Conservation (phyloP, 1,140 invertebrate genomes). For the Trachymyrmex cornetzi region DNA sequence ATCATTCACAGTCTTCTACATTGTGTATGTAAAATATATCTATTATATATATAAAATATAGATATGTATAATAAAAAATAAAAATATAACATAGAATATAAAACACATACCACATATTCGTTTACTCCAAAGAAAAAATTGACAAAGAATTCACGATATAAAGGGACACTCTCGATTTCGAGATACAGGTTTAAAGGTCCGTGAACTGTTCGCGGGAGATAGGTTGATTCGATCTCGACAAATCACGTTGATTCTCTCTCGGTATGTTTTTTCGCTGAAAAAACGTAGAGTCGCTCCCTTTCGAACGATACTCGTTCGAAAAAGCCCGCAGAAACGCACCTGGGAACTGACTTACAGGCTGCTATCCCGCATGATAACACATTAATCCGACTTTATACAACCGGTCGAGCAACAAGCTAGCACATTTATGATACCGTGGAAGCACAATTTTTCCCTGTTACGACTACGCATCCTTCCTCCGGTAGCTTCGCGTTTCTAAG, state of each 20-base stretch:
- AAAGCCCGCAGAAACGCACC: constrained; percentile 39
- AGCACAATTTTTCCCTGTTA: constrained; percentile 65
- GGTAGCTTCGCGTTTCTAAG: background rate
- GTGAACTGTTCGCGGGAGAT: constrained; percentile 3
- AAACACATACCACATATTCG: background rate
- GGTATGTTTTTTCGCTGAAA: constrained; percentile 13
- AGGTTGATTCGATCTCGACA: constrained; percentile 49
- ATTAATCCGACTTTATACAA: constrained; percentile 68
- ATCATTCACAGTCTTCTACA: background rate
- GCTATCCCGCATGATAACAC: constrained; percentile 45
- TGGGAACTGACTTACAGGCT: constrained; percentile 47
- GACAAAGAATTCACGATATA: constrained; percentile 3
- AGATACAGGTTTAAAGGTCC: background rate
- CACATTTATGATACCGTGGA: constrained; percentile 65
- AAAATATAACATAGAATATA: background rate
- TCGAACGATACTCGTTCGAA: constrained; percentile 21
- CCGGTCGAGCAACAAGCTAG: constrained; percentile 68
- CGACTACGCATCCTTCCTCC: constrained; percentile 54
- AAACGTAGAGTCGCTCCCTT: background rate
- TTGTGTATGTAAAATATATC: background rate
- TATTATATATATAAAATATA: background rate
- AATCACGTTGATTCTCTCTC: constrained; percentile 42
- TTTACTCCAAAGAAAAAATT: background rate
- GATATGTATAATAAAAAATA: background rate
- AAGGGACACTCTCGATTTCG: background rate